These are phyloP conservation scores for Agapornis roseicollis DNA, from an alignment of 2,113 vertebrate species.

Conservation along the genomic window DNA sequence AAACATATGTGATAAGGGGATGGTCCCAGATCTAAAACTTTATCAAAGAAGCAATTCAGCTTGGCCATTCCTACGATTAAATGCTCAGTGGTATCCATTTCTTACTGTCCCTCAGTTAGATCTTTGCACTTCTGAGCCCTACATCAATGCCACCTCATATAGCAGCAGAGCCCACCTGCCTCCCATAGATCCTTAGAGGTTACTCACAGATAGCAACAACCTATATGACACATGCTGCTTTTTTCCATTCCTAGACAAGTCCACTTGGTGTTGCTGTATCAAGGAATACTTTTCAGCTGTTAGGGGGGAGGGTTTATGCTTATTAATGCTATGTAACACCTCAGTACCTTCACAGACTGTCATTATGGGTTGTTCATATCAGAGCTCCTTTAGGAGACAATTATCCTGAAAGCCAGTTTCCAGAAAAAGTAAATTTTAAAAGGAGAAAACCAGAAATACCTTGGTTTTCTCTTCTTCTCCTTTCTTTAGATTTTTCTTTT, in stretches of 20 bases:
- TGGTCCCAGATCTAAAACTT: background rate
- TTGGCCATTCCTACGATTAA: background rate
- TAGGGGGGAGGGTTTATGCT: rapidly evolving
- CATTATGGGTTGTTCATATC: background rate
- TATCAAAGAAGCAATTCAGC: background rate
- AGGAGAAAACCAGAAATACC: background rate
- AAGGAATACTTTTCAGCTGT: background rate
- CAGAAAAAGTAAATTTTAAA: background rate
- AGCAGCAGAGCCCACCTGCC: background rate
- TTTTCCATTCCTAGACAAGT: background rate
- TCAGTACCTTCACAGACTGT: background rate
- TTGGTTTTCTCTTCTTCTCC: background rate
- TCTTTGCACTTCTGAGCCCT: background rate
- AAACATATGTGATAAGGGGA: background rate
- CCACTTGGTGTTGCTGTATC: background rate
- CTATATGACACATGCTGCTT: background rate
- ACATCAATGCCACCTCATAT: rapidly evolving
- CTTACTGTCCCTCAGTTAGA: background rate
- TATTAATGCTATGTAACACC: background rate
- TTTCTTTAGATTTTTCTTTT: background rate
- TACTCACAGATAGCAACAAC: background rate
- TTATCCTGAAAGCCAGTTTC: background rate
- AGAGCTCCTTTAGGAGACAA: background rate
- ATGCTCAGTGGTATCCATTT: background rate
- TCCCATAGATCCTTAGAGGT: background rate